A percentile compares a stretch with the other conserved stretches of the same genome.
phyloP scores from a whole-genome alignment of 2,113 vertebrate genomes.

The Mellivora capensis region DNA sequence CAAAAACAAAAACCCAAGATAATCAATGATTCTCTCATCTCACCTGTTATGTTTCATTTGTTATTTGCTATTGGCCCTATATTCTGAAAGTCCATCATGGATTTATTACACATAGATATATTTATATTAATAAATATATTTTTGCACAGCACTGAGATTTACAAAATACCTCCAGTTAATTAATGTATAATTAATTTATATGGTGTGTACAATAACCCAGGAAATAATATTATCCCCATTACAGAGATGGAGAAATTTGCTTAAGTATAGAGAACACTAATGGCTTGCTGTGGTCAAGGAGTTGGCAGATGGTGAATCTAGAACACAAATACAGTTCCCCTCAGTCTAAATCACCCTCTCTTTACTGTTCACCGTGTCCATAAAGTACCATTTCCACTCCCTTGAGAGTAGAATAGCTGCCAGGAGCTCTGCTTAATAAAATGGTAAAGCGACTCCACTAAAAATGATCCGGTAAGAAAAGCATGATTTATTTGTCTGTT shows the following conservation, averaged over 20 bases:
- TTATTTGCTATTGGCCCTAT: background rate
- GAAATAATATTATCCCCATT: background rate
- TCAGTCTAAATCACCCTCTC: background rate
- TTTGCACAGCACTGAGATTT: background rate
- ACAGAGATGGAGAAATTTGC: background rate
- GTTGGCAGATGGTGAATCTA: background rate
- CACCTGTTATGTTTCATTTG: background rate
- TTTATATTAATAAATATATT: background rate
- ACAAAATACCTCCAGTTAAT: background rate
- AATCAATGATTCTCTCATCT: background rate
- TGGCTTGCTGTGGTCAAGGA: background rate
- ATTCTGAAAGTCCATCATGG: background rate
- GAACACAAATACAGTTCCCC: background rate
- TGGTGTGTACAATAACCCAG: background rate
- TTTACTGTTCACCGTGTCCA: background rate
- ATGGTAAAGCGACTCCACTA: background rate
- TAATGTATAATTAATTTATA: background rate
- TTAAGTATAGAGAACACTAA: background rate
- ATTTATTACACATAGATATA: background rate
- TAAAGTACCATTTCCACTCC: background rate
- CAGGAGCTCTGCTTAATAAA: background rate
- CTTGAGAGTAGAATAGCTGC: background rate
- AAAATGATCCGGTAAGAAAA: background rate
- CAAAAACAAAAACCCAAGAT: background rate
- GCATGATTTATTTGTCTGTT: conserved; percentile 34